Evolutionary conservation across 2,888 invertebrate genomes (phyloP).

Genomic region (Lepidonotus clava): DNA sequence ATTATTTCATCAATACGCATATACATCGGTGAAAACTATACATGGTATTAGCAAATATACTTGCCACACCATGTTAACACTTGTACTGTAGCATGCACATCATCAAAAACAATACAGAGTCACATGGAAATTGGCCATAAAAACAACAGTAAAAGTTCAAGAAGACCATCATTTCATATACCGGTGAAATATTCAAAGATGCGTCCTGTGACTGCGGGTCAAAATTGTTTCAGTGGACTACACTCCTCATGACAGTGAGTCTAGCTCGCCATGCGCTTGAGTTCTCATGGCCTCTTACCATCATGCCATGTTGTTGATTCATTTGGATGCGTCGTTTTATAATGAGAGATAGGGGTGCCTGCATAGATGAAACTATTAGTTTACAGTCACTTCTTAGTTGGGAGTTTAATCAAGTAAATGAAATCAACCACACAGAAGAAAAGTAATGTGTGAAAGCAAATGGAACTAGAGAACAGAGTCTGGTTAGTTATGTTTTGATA

Average conservation of each 20-base stretch:
- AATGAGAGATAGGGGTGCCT: constrained; percentile 45
- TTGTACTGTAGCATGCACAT: neutral
- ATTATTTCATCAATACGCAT: neutral
- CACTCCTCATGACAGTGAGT: neutral
- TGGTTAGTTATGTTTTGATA: too few species aligned
- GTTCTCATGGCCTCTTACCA: constrained; percentile 41
- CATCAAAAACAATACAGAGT: neutral
- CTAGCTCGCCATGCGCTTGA: neutral
- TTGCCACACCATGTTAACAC: neutral
- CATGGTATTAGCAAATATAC: neutral
- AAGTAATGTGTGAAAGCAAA: too few species aligned
- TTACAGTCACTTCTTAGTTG: too few species aligned
- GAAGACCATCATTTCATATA: too few species aligned
- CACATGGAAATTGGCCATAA: too few species aligned
- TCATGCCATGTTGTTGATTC: constrained; percentile 42
- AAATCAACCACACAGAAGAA: too few species aligned
- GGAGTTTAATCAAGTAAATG: too few species aligned
- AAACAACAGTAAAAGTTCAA: too few species aligned
- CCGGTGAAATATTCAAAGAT: neutral
- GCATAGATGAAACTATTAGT: constrained; percentile 14
- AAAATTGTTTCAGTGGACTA: constrained; percentile 6
- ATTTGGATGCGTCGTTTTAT: constrained; percentile 47
- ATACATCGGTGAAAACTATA: neutral
- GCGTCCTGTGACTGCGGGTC: constrained; percentile 6
- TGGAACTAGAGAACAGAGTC: too few species aligned